Conservation (phyloP, 2,113 vertebrate species). For the Patagioenas fasciata region DNA sequence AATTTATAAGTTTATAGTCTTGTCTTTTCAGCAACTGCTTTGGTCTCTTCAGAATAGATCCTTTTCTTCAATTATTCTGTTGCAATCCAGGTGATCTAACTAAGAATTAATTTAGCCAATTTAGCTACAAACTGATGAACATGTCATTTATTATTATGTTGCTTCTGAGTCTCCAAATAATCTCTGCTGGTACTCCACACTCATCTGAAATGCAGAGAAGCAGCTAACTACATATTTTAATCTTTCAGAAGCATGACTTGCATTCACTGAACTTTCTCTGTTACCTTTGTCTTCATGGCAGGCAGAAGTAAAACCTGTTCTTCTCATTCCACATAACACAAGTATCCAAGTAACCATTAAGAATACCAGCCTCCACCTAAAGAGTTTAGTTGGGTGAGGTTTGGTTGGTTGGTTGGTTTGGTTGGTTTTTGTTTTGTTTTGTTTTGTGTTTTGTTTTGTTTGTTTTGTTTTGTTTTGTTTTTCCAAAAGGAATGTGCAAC, state of each 20-base stretch:
- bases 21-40: not conserved
- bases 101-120: not conserved
- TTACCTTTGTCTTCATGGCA: not conserved
- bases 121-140: not conserved
- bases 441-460: no score
- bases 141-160: not conserved
- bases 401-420: no score
- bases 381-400: no score
- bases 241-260: not conserved
- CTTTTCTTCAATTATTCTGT: not conserved
- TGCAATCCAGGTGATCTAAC: not conserved
- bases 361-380: not conserved
- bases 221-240: not conserved
- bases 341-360: not conserved
- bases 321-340: not conserved
- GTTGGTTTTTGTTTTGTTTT: no score
- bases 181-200: not conserved
- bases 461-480: not conserved
- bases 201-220: not conserved
- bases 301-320: not conserved
- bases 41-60: not conserved
- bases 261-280: not conserved
- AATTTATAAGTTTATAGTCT: not conserved
- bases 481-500: not conserved
- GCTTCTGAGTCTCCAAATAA: not conserved